Conservation (phyloP, 53 echinoderm and acorn worm species). For the Arbacia lixula region DNA sequence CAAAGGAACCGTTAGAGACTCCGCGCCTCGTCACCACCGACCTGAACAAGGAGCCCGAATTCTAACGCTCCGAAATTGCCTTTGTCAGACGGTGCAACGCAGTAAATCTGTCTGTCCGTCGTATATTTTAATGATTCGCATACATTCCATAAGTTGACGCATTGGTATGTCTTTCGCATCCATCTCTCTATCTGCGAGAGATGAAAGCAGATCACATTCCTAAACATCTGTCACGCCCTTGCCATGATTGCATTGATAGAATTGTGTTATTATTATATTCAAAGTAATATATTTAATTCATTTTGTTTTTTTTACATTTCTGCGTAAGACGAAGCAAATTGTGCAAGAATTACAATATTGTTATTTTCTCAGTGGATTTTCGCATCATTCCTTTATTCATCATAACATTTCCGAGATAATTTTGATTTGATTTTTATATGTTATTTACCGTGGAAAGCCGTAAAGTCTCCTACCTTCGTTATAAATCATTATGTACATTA, state of each 20-base stretch:
- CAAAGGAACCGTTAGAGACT: conserved; percentile 28
- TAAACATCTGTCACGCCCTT: conserved; percentile 15
- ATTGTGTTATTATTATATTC: neutral
- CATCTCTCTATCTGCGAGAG: neutral
- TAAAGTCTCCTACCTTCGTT: too few species aligned
- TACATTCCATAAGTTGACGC: conserved; percentile 32
- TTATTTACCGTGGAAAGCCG: too few species aligned
- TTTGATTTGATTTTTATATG: too few species aligned
- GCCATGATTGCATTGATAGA: neutral
- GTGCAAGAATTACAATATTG: too few species aligned
- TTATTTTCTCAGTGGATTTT: too few species aligned
- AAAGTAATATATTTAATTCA: too few species aligned
- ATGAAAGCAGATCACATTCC: too few species aligned
- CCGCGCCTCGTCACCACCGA: conserved; percentile 26
- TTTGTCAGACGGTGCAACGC: conserved; percentile 23
- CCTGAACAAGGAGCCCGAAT: neutral
- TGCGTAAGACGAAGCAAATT: too few species aligned
- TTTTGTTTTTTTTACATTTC: too few species aligned
- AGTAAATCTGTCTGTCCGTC: conserved; percentile 23
- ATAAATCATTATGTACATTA: too few species aligned
- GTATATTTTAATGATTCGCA: neutral
- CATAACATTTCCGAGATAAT: too few species aligned
- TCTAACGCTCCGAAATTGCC: conserved; percentile 37
- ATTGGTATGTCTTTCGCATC: conserved; percentile 27
- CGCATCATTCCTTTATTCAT: too few species aligned